phyloP scores from a whole-genome alignment of 2,113 vertebrate genomes.

The Eubucco bourcierii region DNA sequence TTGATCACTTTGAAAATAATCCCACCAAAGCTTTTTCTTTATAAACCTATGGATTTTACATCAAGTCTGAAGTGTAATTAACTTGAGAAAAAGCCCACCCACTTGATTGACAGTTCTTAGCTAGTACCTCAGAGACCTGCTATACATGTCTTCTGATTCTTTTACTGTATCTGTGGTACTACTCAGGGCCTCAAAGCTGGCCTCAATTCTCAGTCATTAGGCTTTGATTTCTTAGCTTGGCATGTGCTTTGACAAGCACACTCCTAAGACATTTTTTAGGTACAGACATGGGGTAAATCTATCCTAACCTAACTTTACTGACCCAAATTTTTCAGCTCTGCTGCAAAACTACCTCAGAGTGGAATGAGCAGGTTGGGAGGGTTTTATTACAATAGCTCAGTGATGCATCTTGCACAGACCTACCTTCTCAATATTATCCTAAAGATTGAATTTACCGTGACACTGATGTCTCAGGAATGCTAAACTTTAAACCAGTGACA shows the following conservation, averaged over 20 bases:
- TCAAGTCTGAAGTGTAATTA: conserved; percentile 33
- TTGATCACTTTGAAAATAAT: conserved; percentile 47
- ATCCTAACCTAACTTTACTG: not conserved
- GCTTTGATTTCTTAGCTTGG: not conserved
- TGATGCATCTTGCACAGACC: not conserved
- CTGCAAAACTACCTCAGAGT: not conserved
- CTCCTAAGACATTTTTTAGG: not conserved
- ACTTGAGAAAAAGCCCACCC: not conserved
- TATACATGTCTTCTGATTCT: not conserved
- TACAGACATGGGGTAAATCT: not conserved
- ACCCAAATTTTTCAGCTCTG: not conserved
- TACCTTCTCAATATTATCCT: conserved; percentile 1
- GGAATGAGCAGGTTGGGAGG: not conserved
- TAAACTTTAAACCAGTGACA: not conserved
- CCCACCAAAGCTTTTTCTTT: conserved; percentile 17
- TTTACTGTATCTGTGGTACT: not conserved
- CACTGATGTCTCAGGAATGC: not conserved
- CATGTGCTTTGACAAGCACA: not conserved
- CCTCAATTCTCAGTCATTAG: not conserved
- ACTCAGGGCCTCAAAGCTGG: not conserved
- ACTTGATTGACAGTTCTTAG: not conserved
- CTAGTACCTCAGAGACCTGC: not conserved
- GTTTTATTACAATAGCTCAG: not conserved
- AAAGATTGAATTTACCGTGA: not conserved
- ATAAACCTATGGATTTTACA: conserved; percentile 23